Base-by-base conservation (phyloP, 2,888 invertebrate genomes). In the Orchesellides sinensis region DNA sequence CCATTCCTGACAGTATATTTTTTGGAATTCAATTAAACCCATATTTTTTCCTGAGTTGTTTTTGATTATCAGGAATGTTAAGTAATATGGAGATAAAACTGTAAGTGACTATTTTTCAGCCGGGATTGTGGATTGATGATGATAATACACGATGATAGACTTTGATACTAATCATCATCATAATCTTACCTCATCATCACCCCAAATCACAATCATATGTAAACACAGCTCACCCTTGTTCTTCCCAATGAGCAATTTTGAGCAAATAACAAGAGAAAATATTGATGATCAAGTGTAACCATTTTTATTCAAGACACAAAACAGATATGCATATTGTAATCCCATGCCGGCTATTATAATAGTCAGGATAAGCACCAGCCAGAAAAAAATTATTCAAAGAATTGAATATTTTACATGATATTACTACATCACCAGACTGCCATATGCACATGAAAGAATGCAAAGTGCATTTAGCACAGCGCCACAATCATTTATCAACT, bases 21-120 rank as follows among this genome's bases (percentile, higher is more conserved):
- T n/a, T n/a, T 40, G 40, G n/a, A 14, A 40, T 8, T 14, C 40
- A 32, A 6, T 6, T 32, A 32, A 32, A 6, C 5, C 32, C 17
- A 23, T 17, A 54, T 29, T 59, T 10, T 40, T 59, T 59, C 29
- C 17, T 17, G 40, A 2, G 10, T 8, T 40, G 10, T 2, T 59
- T 32, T 25, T 27, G 59, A 59, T 59, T 59, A 59, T 29, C n/a
- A 59, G 59, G 59, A 59, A 59, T 59, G 59, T 59, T 29, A 59
- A 27, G 27, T 40, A 10, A 40, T 40, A 40, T 40, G 10, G 29
- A 59, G 59, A 4, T 23, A 32, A 5, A 14, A 40, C n/a, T 59
- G 32, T 4, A n/a, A 27, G 4, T 59, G 59, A 23, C 35, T 35
- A 35, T 35, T 52, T 52, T 19, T 21, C 52, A 21, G n/a, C 52